Base-by-base conservation (phyloP, 1,140 invertebrate genomes). In the Drosophila pseudoananassae region DNA sequence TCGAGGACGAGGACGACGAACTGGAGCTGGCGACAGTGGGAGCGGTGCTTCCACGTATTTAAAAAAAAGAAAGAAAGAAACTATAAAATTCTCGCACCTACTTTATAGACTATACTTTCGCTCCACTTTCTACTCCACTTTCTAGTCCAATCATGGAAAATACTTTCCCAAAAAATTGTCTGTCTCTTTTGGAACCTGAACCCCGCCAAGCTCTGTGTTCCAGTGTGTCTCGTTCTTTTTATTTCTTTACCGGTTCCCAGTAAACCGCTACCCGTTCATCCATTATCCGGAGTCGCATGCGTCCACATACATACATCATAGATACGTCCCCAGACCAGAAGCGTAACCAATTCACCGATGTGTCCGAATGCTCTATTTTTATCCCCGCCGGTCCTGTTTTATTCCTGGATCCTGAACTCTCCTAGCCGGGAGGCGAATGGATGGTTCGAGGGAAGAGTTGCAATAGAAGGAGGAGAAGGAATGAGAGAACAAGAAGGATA, bases 351-450 rank as follows among this genome's bases (percentile, higher is more conserved):
- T 15, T 52, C 59, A n/a, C 20, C 7, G 17, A 49, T 40, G 38
- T 25, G 17, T 68, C 45, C 46, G 14, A 46, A 49, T 66, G 17
- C 46, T 45, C 46, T 45, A 77, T 71, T 59, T 49, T 53, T 63
- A 70, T 61, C 43, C 56, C 52, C 27, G 40, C 46, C 54, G 59
- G 7, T 31, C 20, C 49, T 63, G 50, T 47, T 27, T 76, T 46
- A 46, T 46, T 20, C 43, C 43, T 20, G 43, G 43, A 20, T 46
- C 15, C 43, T 20, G 43, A 10, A 40, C 38, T 40, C n/a, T 15
- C 38, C 40, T 17, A 8, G 15, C 40, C 17, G 40, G 40, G 12
- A 40, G 38, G 38, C 38, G 40, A 15, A 43, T 43, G 40, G 40
- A 46, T 46, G 43, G 43, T 3, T 17, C 14, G 2, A n/a, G 14